Evolutionary conservation across 2,888 invertebrate species (phyloP).

Genomic region (Norana najaformis): DNA sequence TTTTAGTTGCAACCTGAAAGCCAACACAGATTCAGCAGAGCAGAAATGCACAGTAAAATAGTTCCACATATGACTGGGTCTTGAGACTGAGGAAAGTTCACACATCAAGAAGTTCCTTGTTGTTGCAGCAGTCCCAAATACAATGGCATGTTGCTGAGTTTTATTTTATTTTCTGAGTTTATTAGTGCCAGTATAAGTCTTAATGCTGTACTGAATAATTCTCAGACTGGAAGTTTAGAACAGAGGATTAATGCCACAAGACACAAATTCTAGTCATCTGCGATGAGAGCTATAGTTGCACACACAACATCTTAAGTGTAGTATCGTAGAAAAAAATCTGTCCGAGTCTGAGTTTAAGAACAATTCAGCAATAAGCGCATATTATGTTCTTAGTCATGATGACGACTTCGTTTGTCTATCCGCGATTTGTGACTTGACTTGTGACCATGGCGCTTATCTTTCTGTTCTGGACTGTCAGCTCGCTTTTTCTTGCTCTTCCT

Average conservation of each 20-base stretch:
- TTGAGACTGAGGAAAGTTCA: background rate
- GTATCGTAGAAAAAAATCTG: background rate
- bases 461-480: background rate
- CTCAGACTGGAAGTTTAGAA: background rate
- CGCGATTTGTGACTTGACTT: conserved; percentile 17
- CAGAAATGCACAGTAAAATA: background rate
- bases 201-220: background rate
- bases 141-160: background rate
- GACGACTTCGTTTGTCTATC: conserved; percentile 9
- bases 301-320: background rate
- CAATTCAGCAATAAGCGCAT: background rate
- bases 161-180: background rate
- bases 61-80: background rate
- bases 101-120: background rate
- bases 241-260: background rate
- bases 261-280: background rate
- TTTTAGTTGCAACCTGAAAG: background rate
- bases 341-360: background rate
- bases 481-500: conserved; percentile 17
- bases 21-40: background rate
- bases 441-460: background rate
- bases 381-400: background rate
- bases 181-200: background rate
- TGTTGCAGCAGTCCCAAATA: background rate
- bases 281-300: no score